These are phyloP conservation scores for Trigoniulus corallinus DNA, from an alignment of 1,140 invertebrate genomes.

Conservation along the genomic window DNA sequence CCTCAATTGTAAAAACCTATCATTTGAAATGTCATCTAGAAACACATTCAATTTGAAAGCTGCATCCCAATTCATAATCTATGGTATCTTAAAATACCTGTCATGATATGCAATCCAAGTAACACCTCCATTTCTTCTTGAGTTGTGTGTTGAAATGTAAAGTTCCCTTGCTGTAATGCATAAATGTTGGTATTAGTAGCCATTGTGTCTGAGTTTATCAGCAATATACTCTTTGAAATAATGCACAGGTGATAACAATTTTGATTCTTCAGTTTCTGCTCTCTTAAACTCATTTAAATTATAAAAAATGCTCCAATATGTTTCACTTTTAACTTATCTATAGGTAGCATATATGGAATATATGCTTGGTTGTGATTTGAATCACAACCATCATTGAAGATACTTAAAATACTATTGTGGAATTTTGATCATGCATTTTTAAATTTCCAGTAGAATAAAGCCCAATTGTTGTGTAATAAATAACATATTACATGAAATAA, in stretches of 20 bases:
- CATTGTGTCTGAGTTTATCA: not conserved
- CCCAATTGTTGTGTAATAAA: too few relatives aligned
- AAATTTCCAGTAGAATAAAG: too few relatives aligned
- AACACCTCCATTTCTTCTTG: not conserved
- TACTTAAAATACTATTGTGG: too few relatives aligned
- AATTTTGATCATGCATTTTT: too few relatives aligned
- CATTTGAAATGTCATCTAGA: slow-evolving; percentile 7
- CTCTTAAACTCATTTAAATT: not conserved
- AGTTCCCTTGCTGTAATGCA: not conserved
- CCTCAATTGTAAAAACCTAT: slow-evolving; percentile 15
- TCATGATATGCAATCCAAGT: not conserved
- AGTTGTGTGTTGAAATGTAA: not conserved
- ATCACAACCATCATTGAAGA: too few relatives aligned
- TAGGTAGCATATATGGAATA: too few relatives aligned
- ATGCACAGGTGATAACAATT: not conserved
- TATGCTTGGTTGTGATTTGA: too few relatives aligned
- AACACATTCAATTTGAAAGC: not conserved
- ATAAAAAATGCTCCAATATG: too few relatives aligned
- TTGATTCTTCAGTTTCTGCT: not conserved
- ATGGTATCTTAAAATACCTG: not conserved
- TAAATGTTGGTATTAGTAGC: not conserved
- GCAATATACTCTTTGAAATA: not conserved
- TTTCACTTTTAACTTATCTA: too few relatives aligned
- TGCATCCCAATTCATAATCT: not conserved
- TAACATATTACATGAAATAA: too few relatives aligned